Base-by-base conservation (phyloP, 1,140 invertebrate genomes). In the Aphaenogaster floridana region DNA sequence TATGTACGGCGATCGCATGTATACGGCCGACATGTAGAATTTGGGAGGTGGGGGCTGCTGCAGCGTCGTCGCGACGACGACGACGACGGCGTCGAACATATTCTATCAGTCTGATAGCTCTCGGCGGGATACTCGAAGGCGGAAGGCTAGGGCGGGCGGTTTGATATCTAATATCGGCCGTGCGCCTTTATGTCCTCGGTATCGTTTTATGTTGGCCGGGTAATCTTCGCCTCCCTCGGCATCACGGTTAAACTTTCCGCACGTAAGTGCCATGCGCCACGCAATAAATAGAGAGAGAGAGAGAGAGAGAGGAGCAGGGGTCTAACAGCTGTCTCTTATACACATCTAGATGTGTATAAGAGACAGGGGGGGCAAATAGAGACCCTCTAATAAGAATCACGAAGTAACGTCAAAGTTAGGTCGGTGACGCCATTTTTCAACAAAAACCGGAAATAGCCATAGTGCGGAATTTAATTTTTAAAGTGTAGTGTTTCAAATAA, bases 101-200 rank as follows among this genome's bases (percentile, higher is more conserved):
- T 93, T 93, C 92, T 94, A 93, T 93, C 92, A 92, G 93, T 93
- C 90, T 92, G 91, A 94, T 94, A 93, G 91, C 92, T 92, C 92
- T 93, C 93, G 63, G 76, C 68, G 93, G 93, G 90, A 91, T 83
- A 91, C 90, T 92, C 90, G 71, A 90, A 72, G 89, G 89, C 64
- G 89, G 90, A 71, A 89, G 89, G 89, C 68, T 77, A 88, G 74
- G 69, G 74, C 68, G 89, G 90, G 89, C 88, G 84, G 88, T 89
- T 91, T 89, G 92, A 90, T 93, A 93, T 93, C 89, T 92, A 93
- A 93, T 93, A 93, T 89, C 83, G 64, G 81, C 54, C 80, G 76
- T 72, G 77, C 87, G 90, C 90, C 84, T 92, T 91, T 91, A 92
- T 91, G 88, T 86, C 74, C 81, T 86, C 64, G 86, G 76, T 91